phyloP scores from a whole-genome alignment of 2,888 invertebrate species.

The Machimus rusticus region DNA sequence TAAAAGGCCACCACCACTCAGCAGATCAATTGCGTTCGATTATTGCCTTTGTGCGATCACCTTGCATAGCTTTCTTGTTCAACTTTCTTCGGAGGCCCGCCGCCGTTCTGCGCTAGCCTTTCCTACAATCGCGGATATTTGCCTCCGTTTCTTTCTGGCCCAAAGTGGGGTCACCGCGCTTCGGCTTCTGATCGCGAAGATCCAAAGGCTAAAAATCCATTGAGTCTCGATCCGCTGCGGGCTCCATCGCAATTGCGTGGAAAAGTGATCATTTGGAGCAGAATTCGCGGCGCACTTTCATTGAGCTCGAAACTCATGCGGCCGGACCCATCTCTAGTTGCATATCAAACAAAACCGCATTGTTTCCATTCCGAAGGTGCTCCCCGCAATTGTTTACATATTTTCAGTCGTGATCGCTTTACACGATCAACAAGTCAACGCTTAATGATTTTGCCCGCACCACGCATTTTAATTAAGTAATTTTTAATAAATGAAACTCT shows the following conservation, averaged over 20 bases:
- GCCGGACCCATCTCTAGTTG: not conserved
- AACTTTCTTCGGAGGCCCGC: not conserved
- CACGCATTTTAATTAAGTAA: not conserved
- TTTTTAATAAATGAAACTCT: not conserved
- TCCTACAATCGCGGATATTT: not conserved
- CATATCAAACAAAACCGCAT: not conserved
- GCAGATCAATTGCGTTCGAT: constrained; percentile 29
- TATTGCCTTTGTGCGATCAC: constrained; percentile 27
- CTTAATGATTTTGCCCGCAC: not conserved
- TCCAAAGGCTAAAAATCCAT: not conserved
- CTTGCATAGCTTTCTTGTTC: constrained; percentile 27
- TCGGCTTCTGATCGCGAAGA: not conserved
- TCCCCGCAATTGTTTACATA: not conserved
- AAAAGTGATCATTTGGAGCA: not conserved
- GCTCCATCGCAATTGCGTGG: not conserved
- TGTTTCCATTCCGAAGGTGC: not conserved
- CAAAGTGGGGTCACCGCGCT: not conserved
- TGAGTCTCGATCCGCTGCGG: not conserved
- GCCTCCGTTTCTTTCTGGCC: not conserved
- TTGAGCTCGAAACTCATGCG: not conserved
- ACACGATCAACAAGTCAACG: not conserved
- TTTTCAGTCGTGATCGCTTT: not conserved
- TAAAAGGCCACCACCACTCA: not conserved
- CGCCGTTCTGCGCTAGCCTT: not conserved
- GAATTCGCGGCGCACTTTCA: not conserved